Conservation (phyloP, 2,888 invertebrate genomes). For the Nudaria mundana region DNA sequence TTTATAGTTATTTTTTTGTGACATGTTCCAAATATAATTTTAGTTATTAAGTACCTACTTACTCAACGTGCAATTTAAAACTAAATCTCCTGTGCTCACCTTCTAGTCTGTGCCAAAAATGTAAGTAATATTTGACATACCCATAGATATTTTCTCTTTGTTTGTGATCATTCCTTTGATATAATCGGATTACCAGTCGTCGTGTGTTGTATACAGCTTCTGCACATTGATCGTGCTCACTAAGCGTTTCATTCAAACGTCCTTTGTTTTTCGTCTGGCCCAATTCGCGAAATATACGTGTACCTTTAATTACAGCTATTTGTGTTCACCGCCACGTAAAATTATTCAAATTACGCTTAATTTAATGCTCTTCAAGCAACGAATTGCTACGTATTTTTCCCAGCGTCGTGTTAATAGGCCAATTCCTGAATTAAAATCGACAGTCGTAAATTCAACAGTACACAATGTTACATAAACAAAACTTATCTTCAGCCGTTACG, state of each 20-base stretch:
- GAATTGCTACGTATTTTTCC: slow-evolving; percentile 65
- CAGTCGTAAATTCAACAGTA: slow-evolving; percentile 56
- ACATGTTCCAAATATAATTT: too few relatives aligned
- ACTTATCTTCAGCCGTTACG: slow-evolving; percentile 61
- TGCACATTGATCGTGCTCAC: slow-evolving; percentile 35
- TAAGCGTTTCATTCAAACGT: slow-evolving; percentile 28
- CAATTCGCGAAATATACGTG: slow-evolving; percentile 48
- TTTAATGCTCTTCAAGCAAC: slow-evolving; percentile 68
- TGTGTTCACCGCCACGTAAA: slow-evolving; percentile 70
- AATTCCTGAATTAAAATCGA: slow-evolving; percentile 65
- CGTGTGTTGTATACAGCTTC: slow-evolving; percentile 14
- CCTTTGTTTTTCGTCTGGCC: slow-evolving; percentile 43
- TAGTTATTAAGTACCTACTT: too few relatives aligned
- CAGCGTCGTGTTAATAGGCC: slow-evolving; percentile 61
- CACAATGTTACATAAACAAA: slow-evolving; percentile 63
- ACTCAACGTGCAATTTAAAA: too few relatives aligned
- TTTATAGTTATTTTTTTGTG: too few relatives aligned
- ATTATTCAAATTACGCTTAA: slow-evolving; percentile 72
- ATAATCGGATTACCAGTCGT: too few relatives aligned
- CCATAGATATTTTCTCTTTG: too few relatives aligned
- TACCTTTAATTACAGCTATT: slow-evolving; percentile 69
- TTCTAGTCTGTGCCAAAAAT: too few relatives aligned
- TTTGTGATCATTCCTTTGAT: too few relatives aligned
- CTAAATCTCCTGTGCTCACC: too few relatives aligned
- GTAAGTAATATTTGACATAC: too few relatives aligned